Base-by-base conservation (phyloP, 92 coral and sea anemone species). In the Zoanthus sansibaricus region DNA sequence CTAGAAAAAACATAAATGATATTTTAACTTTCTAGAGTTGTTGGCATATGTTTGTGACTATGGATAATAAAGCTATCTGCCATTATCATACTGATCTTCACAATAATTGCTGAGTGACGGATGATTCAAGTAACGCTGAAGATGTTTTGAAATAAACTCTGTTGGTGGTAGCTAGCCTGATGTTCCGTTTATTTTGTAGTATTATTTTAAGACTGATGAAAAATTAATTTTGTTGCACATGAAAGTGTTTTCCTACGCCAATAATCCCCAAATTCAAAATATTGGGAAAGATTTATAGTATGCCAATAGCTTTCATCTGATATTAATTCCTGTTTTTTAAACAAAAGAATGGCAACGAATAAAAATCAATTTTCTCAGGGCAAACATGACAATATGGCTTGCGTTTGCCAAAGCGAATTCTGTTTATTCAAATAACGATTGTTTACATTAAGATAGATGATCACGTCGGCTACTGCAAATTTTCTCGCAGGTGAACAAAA, bases 401-500 rank as follows among this genome's bases (percentile, higher is more conserved):
- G 18, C 56, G 59, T 64, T 66, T 80, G 59, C 75, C 20, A 9
- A 58, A 64, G 11, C 58, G 45, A 68, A 67, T 67, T 80, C 9
- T 80, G 47, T 80, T 66, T 80, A 46, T 66, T 66, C 46, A 79
- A 80, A 18, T 47, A 80, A 25, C 55, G 12, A 18, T 80, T 80
- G 85, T 80, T 80, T 80, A 72, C 62, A 18, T 66, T 10, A 80
- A 46, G 44, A 37, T 76, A 31, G 30, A 4, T 46, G 75, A 64
- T 80, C 75, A 64, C 75, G 74, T 45, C 59, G 85, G 75, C 51
- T 21, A 80, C 85, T 42, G 59, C 58, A 80, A 66, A 80, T 80
- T 66, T 80, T 64, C 58, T n/a, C 75, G 59, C 85, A 80, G 85
- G 85, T 80, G 85, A 80, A 80, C 75, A 37, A 80, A 80, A 62